Base-by-base conservation (phyloP, 2,113 vertebrate genomes). In the Zosterops hypoxanthus region DNA sequence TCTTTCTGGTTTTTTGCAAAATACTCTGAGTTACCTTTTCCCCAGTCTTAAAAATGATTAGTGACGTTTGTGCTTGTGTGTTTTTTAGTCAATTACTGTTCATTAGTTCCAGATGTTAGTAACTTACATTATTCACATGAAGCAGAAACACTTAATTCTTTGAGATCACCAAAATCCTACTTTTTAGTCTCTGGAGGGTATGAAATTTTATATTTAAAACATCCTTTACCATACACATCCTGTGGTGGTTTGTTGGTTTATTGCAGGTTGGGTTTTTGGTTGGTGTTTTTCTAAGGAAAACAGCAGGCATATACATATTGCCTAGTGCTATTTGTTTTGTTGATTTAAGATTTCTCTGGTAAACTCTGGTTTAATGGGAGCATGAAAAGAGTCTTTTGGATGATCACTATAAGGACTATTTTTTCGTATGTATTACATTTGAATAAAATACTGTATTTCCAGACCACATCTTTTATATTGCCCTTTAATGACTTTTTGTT, bases 81-180 rank as follows among this genome's bases (percentile, higher is more conserved):
- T 0, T 4, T 82, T 82, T 84, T 52, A 49, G n/a, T 61, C 24
- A 47, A 52, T 71, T 60, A 22, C 18, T 73, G 13, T 57, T 88
- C n/a, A 68, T 56, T 81, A 82, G 39, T 79, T 94, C 29, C 66
- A 94, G 73, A 55, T 86, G n/a, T 49, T 71, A 82, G 23, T 64
- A 71, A 63, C 41, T 41, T 9, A 5, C 1, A 36, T 24, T 61
- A n/a, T 59, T 93, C 31, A 70, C 56, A 47, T 23, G 19, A 80
- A 86, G 5, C 16, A 72, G 61, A 80, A 90, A 18, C 20, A 59
- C 39, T 77, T 70, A 1, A 11, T 73, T 94, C 21, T 80, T 76
- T 73, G 12, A 76, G 56, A 52, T 78, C 53, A 44, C 31, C 1
- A 1, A 84, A 52, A 10, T 83, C 10, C 12, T 53, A 14, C 31